Evolutionary conservation across 2,113 vertebrate genomes (phyloP).

Genomic region (Carollia perspicillata): DNA sequence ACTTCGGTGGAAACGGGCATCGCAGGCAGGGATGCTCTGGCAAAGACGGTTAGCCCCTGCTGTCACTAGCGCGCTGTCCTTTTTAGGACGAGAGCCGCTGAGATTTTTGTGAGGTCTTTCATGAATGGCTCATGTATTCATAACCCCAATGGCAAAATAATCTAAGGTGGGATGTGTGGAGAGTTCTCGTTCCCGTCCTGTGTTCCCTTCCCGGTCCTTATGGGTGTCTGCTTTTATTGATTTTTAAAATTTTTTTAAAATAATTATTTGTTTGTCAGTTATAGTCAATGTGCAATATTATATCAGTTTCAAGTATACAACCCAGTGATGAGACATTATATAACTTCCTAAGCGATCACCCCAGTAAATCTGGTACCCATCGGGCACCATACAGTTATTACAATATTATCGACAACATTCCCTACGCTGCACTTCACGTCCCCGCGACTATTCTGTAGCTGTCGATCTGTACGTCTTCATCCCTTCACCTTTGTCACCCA

Average conservation of each 20-base stretch:
- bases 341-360: neutral
- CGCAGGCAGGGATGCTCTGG: too few relatives aligned
- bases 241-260: neutral
- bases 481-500: neutral
- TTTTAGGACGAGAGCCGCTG: neutral
- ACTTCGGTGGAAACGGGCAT: neutral
- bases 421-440: neutral
- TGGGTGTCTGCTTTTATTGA: neutral
- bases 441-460: neutral
- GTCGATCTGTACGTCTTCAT: neutral
- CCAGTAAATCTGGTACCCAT: neutral
- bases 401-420: neutral
- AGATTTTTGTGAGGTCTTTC: neutral
- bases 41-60: neutral
- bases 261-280: neutral
- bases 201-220: neutral
- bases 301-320: neutral
- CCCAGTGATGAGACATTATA: neutral
- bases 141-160: neutral
- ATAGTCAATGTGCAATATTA: neutral
- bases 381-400: neutral
- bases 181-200: neutral
- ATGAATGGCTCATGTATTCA: neutral
- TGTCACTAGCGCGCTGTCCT: neutral
- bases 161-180: neutral